phyloP scores from a whole-genome alignment of 2,113 vertebrate species.

The Rallus limicola region DNA sequence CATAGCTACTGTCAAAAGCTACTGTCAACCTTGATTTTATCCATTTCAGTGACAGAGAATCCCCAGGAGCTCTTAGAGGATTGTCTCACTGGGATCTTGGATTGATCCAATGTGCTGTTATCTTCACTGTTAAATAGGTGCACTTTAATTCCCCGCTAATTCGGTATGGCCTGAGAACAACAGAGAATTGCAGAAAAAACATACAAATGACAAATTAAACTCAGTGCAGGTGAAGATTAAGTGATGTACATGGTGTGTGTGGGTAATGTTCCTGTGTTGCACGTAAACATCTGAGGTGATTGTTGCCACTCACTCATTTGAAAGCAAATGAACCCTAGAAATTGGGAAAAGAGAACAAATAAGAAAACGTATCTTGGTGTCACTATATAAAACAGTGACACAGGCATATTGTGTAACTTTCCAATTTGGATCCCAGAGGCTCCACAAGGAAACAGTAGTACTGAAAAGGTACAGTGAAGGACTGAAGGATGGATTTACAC shows the following conservation, averaged over 20 bases:
- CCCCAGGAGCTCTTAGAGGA: background rate
- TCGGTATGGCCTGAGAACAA: background rate
- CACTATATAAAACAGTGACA: background rate
- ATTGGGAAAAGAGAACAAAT: background rate
- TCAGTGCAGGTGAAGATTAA: background rate
- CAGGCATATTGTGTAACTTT: background rate
- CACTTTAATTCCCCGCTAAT: background rate
- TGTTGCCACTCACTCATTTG: background rate
- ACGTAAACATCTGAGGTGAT: background rate
- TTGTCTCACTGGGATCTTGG: background rate
- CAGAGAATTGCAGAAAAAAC: background rate
- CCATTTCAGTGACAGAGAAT: background rate
- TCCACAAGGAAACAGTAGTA: background rate
- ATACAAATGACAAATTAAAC: background rate
- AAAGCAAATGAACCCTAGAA: background rate
- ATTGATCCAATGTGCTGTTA: background rate
- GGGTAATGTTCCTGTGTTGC: background rate
- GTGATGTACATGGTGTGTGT: background rate
- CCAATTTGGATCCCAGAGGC: accelerated
- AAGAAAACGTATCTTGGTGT: background rate
- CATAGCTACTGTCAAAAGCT: background rate
- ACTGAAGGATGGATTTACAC: background rate
- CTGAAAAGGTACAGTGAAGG: background rate
- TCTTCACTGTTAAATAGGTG: background rate
- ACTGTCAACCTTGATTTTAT: background rate